Evolutionary conservation across 1,140 invertebrate genomes (phyloP), one percentile per base, ranked within the genome.

Genomic region (Drosophila parabipectinata): DNA sequence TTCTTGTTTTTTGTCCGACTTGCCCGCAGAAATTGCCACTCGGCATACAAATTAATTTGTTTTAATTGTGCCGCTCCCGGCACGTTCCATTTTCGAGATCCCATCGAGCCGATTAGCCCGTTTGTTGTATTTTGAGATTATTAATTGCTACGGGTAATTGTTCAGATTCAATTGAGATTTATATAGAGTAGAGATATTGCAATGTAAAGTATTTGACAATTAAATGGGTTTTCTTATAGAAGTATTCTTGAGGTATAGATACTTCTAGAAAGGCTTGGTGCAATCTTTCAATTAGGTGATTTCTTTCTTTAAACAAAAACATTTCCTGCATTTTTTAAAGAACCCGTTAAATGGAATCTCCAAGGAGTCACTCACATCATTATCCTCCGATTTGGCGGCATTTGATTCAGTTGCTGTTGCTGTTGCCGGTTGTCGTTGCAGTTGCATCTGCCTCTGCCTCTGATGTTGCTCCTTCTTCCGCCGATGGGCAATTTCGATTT

Each of bases 111-210:
- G 81, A 84, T 84, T 77, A 84, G 73, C 4, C 51, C 44, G 53
- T 73, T 67, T 73, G 76, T 50, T 81, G 52, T 58, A 72, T 66
- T 73, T 72, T 59, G 52, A 64, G 62, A 85, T 85, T 77, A 85
- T 80, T 85, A 85, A 84, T 84, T 85, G 80, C 59, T 37, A n/a
- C 58, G 73, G 77, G 69, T 85, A 84, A 85, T 85, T 85, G 81
- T 80, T 80, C 77, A 84, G 81, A 84, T 84, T 85, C 81, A 84
- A 84, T 85, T 51, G 77, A 77, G 67, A 84, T 84, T 84, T 84
- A 85, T 81, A 68, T 37, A 61, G 44, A 52, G 41, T 51, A 28
- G 45, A 39, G 28, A 28, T 52, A 30, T 15, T 39, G 72, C 72
- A 75, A 76, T 50, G 60, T 57, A 63, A 81, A 67, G 54, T 41